Conservation (phyloP, 2,113 vertebrate genomes). For the Albula goreensis region DNA sequence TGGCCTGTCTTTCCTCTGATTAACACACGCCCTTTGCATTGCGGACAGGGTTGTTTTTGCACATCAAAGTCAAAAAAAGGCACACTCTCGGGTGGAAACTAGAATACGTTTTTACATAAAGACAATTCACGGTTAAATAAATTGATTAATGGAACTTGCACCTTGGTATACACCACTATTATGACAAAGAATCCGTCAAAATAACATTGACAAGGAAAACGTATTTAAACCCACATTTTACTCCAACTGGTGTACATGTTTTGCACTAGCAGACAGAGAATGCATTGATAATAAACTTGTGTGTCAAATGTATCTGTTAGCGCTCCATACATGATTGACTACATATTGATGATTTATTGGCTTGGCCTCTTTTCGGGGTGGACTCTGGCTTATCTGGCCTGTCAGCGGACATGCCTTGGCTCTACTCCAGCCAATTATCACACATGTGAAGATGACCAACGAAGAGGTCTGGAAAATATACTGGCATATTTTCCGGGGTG, state of each 20-base stretch:
- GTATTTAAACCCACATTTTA: too few species aligned
- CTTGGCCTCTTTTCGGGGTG: background rate
- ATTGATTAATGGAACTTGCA: background rate
- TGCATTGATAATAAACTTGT: background rate
- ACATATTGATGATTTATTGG: background rate
- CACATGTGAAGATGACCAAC: background rate
- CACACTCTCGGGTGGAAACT: background rate
- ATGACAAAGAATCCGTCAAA: background rate
- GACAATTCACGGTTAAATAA: background rate
- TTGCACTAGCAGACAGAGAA: background rate
- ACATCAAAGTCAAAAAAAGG: background rate
- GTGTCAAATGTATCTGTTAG: background rate
- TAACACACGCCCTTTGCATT: constrained; percentile 12
- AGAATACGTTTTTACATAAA: background rate
- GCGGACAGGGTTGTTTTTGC: background rate
- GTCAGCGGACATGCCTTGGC: background rate
- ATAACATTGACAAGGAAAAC: too few species aligned
- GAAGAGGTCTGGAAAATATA: constrained; percentile 4
- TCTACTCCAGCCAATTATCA: background rate
- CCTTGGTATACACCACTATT: background rate
- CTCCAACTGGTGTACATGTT: background rate
- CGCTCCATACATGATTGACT: background rate
- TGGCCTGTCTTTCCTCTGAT: constrained; percentile 35
- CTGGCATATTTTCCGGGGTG: constrained; percentile 38
- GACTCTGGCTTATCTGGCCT: background rate